Evolutionary conservation across 1,140 invertebrate species (phyloP).

Genomic region (Aphidius gifuensis): DNA sequence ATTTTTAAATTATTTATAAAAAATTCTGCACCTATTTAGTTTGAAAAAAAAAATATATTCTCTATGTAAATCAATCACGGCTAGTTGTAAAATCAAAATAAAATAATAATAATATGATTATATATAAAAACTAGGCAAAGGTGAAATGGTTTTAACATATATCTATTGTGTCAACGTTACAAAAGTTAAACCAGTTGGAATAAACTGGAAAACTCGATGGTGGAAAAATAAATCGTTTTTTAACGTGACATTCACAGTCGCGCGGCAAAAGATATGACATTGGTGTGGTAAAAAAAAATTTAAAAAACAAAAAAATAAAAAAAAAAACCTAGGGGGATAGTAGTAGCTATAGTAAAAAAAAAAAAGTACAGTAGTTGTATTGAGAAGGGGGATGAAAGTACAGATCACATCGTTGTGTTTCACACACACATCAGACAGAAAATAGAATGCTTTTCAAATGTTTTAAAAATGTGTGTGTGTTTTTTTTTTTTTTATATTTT

Average conservation of each 20-base stretch:
- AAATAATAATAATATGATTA: not conserved
- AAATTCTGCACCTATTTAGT: too few relatives aligned
- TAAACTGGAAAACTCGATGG: not conserved
- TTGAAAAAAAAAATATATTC: too few relatives aligned
- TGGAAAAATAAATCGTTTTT: conserved; percentile 23
- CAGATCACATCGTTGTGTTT: too few relatives aligned
- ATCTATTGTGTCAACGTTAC: conserved; percentile 4
- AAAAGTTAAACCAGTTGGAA: not conserved
- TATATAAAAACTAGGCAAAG: not conserved
- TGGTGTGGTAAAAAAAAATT: not conserved
- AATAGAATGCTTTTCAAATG: not conserved
- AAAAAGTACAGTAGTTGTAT: too few relatives aligned
- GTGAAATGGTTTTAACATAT: not conserved
- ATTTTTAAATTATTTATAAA: too few relatives aligned
- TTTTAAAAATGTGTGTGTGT: not conserved
- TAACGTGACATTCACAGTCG: conserved; percentile 18
- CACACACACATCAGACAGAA: too few relatives aligned
- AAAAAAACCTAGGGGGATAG: too few relatives aligned
- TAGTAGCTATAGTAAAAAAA: too few relatives aligned
- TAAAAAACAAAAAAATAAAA: too few relatives aligned
- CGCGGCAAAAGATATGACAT: conserved; percentile 12
- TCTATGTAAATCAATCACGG: too few relatives aligned
- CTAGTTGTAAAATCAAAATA: too few relatives aligned
- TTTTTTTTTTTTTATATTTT: conserved; percentile 9
- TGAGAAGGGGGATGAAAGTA: not conserved